Evolutionary conservation across 2,113 vertebrate species (phyloP).

Genomic region (Carettochelys insculpta): DNA sequence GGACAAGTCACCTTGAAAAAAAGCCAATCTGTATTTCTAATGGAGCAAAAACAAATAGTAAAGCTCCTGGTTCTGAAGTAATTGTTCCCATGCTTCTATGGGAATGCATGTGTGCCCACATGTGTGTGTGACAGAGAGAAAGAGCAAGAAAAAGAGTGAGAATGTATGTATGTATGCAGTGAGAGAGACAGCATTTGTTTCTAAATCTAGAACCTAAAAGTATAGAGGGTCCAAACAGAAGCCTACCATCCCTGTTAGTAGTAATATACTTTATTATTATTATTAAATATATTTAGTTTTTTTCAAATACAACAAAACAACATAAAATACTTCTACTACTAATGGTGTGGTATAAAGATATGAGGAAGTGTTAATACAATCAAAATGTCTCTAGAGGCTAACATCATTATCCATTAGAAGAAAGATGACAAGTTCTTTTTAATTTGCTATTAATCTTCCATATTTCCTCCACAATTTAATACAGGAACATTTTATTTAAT

Average conservation of each 20-base stretch:
- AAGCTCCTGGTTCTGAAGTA: neutral
- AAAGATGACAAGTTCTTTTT: conserved; percentile 60
- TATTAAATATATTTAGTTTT: neutral
- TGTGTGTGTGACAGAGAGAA: neutral
- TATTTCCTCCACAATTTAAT: conserved; percentile 61
- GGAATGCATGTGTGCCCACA: neutral
- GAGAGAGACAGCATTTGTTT: neutral
- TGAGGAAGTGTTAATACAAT: conserved; percentile 31
- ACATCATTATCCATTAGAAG: conserved; percentile 55
- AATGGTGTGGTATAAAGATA: conserved; percentile 18
- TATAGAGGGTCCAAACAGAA: neutral
- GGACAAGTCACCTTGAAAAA: neutral
- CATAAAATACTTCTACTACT: neutral
- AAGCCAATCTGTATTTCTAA: neutral
- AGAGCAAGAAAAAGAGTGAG: neutral
- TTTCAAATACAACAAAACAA: conserved; percentile 5
- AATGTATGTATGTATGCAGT: too few relatives aligned
- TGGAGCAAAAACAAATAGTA: neutral
- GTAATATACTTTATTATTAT: too few relatives aligned
- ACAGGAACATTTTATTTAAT: conserved; percentile 75
- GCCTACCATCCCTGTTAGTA: neutral
- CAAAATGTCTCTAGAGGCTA: conserved; percentile 47
- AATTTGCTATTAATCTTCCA: conserved; percentile 69
- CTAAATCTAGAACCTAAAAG: neutral
- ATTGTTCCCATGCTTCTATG: neutral